Evolutionary conservation across 2,113 vertebrate species (phyloP).

Genomic region (Papio anubis): DNA sequence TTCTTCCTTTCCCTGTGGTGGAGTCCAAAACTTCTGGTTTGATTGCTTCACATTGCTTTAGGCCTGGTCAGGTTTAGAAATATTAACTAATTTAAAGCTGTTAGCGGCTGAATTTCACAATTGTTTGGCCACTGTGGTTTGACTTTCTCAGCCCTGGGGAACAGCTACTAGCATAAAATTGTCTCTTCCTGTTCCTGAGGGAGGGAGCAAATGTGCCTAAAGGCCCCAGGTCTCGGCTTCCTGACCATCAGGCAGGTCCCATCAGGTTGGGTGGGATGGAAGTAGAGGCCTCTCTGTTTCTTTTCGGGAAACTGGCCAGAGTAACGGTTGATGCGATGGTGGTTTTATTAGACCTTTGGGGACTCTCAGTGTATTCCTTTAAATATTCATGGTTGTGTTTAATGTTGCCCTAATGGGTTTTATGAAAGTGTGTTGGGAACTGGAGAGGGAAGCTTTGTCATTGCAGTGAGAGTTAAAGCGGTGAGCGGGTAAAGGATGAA

Average conservation of each 20-base stretch:
- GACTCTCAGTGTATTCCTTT: background rate
- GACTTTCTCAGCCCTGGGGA: background rate
- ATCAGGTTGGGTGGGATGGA: background rate
- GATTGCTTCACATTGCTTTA: background rate
- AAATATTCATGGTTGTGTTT: background rate
- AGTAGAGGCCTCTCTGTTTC: background rate
- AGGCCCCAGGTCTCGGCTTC: background rate
- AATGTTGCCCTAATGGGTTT: background rate
- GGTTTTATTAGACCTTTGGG: background rate
- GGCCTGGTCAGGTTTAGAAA: background rate
- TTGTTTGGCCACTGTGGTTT: background rate
- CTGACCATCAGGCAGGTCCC: background rate
- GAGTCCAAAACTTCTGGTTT: background rate
- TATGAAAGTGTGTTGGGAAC: background rate
- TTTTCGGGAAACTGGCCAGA: background rate
- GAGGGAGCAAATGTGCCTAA: accelerated
- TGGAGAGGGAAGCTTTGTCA: background rate
- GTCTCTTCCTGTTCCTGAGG: background rate
- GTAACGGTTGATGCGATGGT: background rate
- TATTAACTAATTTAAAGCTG: background rate
- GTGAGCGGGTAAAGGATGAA: background rate
- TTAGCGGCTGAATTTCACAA: background rate
- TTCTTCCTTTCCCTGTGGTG: background rate
- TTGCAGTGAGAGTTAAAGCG: background rate
- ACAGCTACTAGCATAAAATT: background rate